Base-by-base conservation (phyloP, 2,113 vertebrate genomes). In the Lates calcarifer region DNA sequence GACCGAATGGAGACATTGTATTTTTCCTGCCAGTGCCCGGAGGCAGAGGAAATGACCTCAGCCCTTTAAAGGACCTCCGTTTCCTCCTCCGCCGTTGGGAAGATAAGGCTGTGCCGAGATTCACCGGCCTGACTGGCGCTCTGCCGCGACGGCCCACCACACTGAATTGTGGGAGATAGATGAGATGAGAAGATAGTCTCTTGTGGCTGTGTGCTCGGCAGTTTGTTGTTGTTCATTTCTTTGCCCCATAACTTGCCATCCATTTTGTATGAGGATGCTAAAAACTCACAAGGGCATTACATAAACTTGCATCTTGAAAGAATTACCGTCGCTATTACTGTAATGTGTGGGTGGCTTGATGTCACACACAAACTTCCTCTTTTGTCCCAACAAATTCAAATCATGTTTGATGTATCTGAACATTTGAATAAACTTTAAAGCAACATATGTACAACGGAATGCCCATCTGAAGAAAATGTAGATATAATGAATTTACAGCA, bases 21-120 rank as follows among this genome's bases (percentile, higher is more conserved):
- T 95, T 95, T 95, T 87, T 94, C 86, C 91, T 95, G 88, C 94
- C 94, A 94, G 88, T 94, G 91, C 94, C 35, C 86, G 81, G 91
- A 96, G 95, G 93, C 89, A 95, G 91, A 96, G 96, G 96, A 97
- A 98, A 96, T 97, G 95, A 97, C 95, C 97, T 94, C 56, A 76
- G 39, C 85, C 92, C 92, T 96, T 96, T 96, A 90, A 95, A 96
- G 93, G 95, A 94, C 95, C 94, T 95, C 94, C 91, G 93, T 94
- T 97, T 97, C 95, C 95, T 95, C 91, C 94, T 69, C 76, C 79
- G 26, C 85, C 60, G 83, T 91, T 86, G 93, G 91, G 94, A 87
- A 87, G 93, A 94, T 96, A 96, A 95, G 87, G 69, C 95, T 92
- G 85, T 81, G 91, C 92, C 93, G 95, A 92, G 93, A 94, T 0